Conservation (phyloP, 2,888 invertebrate genomes). For the Tenthredo livida region DNA sequence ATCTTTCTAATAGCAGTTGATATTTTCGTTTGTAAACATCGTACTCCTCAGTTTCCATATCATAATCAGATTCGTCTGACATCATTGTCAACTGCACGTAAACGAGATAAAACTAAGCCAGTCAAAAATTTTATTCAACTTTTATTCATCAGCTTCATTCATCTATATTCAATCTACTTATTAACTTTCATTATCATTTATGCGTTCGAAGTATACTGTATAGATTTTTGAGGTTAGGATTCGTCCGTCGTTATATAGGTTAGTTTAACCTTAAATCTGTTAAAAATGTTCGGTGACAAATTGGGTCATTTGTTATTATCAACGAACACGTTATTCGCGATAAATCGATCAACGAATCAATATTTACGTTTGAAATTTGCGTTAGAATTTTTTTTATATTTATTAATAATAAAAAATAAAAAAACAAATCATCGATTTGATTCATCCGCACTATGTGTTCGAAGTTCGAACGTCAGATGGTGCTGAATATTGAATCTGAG, state of each 20-base stretch:
- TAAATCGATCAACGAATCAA: neutral
- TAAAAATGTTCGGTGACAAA: neutral
- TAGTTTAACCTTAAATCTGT: neutral
- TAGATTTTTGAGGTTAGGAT: slow-evolving; percentile 36
- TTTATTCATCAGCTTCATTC: neutral
- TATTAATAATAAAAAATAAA: neutral
- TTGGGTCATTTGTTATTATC: neutral
- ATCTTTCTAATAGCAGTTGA: slow-evolving; percentile 86
- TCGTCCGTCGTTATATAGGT: neutral
- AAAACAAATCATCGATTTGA: neutral
- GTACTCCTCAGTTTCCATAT: slow-evolving; percentile 81
- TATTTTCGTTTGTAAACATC: slow-evolving; percentile 88
- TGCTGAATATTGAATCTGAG: neutral
- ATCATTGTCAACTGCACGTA: slow-evolving; percentile 67
- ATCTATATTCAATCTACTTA: neutral
- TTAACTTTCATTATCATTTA: neutral
- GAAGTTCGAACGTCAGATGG: neutral
- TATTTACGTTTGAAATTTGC: neutral
- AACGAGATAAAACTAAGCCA: neutral
- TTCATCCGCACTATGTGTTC: neutral
- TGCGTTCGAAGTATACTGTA: neutral
- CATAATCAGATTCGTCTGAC: slow-evolving; percentile 83
- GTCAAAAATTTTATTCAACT: neutral
- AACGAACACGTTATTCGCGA: neutral
- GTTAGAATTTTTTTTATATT: neutral